phyloP scores from a whole-genome alignment of 2,888 invertebrate species.

The Craniophora ligustri region DNA sequence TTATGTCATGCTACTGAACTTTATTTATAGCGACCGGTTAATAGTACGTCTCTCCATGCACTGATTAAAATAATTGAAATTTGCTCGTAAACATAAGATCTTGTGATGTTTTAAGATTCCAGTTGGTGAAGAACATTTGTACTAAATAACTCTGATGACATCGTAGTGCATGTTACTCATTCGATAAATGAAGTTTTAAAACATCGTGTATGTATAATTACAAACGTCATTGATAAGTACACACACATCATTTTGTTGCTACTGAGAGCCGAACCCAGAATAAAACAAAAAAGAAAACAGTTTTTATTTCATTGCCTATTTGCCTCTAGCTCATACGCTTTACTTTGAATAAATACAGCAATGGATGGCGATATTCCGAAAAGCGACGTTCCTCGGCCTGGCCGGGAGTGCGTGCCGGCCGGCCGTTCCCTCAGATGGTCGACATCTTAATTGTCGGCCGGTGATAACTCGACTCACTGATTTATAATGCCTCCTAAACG shows the following conservation, averaged over 20 bases:
- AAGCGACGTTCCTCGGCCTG: neutral
- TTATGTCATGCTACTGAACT: slow-evolving; percentile 30
- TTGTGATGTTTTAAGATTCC: slow-evolving; percentile 18
- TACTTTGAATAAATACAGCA: slow-evolving; percentile 6
- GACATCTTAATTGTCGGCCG: slow-evolving; percentile 84
- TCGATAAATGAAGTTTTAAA: slow-evolving; percentile 24
- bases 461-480: slow-evolving; percentile 79
- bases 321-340: neutral
- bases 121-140: slow-evolving; percentile 16
- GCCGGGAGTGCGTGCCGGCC: slow-evolving; percentile 47
- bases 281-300: slow-evolving; percentile 12
- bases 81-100: slow-evolving; percentile 22
- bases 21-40: slow-evolving; percentile 26
- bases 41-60: slow-evolving; percentile 17
- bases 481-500: slow-evolving; percentile 82
- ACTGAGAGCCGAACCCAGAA: slow-evolving; percentile 26
- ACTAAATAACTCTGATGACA: slow-evolving; percentile 9
- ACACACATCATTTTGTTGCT: slow-evolving; percentile 42
- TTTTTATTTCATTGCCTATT: slow-evolving; percentile 13
- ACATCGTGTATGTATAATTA: slow-evolving; percentile 16
- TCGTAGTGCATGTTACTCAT: slow-evolving; percentile 13
- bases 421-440: slow-evolving; percentile 51
- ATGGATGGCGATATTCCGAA: slow-evolving; percentile 33
- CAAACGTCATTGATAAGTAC: slow-evolving; percentile 36
- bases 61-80: slow-evolving; percentile 31